Conservation (phyloP, 2,888 invertebrate genomes). For the Dioctria linearis region DNA sequence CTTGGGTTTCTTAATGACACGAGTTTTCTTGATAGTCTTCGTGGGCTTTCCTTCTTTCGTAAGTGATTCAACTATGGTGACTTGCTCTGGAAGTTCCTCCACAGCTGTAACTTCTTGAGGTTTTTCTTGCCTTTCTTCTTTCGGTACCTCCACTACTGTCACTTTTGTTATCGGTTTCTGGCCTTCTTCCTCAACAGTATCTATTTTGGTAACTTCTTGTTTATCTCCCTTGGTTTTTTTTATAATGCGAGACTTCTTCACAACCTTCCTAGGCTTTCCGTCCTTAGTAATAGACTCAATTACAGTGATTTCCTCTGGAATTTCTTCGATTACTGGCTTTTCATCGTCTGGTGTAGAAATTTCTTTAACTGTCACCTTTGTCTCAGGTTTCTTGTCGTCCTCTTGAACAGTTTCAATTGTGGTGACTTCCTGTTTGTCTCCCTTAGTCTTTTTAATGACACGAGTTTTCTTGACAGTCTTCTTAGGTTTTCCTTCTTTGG, state of each 20-base stretch:
- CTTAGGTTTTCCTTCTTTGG: constrained; percentile 61
- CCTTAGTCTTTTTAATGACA: constrained; percentile 65
- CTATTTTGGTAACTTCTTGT: constrained; percentile 70
- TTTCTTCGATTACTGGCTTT: constrained; percentile 62
- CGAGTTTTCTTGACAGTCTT: constrained; percentile 66
- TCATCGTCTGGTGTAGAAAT: constrained; percentile 62
- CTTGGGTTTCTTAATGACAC: constrained; percentile 66
- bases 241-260: constrained; percentile 66
- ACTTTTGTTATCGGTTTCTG: constrained; percentile 67
- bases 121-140: constrained; percentile 57
- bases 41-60: constrained; percentile 59
- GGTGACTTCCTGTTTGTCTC: constrained; percentile 65
- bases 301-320: constrained; percentile 65
- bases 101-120: constrained; percentile 52
- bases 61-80: constrained; percentile 68
- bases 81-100: constrained; percentile 59
- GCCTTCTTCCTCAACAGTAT: constrained; percentile 72
- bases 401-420: constrained; percentile 64
- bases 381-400: constrained; percentile 64
- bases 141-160: constrained; percentile 64
- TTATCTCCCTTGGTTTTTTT: constrained; percentile 65
- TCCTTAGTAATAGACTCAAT: constrained; percentile 66
- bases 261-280: constrained; percentile 64
- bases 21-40: constrained; percentile 65
- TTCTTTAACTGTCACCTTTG: constrained; percentile 60